Evolutionary conservation across 1,140 invertebrate genomes (phyloP), one percentile per base, ranked within the genome.

Genomic region (Platyura marginata): DNA sequence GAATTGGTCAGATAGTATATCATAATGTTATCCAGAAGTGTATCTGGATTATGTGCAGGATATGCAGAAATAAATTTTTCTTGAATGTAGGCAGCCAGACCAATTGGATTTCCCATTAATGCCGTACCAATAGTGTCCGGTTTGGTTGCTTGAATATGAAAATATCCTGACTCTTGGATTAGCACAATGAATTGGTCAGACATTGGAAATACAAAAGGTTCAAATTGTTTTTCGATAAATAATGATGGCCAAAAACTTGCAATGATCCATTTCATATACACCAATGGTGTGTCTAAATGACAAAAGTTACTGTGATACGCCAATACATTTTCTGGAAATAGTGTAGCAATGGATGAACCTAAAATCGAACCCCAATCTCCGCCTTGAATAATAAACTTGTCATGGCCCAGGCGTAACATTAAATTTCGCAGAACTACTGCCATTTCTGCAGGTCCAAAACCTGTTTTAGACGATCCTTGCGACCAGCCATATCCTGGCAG

Each of bases 401-500:
- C 52, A 53, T 74, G 71, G 0, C 83, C 82, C 1, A 94, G 63
- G 37, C 82, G 68, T 2, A 67, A 51, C 90, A 94, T 93, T 11
- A 95, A 62, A 55, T 82, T 87, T 25, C 77, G 73, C 51, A 93
- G 74, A 15, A 93, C 64, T 1, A 81, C 66, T 0, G 73, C 74
- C 1, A 80, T 70, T 59, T 86, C 64, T 10, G 69, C 50, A 1
- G 67, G 52, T 20, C 72, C 72, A 1, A 83, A 54, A 2, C 79
- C 79, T 9, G 71, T 69, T 49, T 71, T 66, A 0, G 66, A 52
- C 2, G 79, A 62, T 0, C 67, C 68, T 66, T 84, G 71, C 2
- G 86, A 91, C 58, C 78, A 91, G 29, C 81, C 86, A 63, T 79
- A 92, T 8, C 88, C 88, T 5, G 86, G 86, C 40, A 89, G 62